Evolutionary conservation across 2,888 invertebrate species (phyloP), one percentile per base, ranked within the genome.

Genomic region (Protodeltote pygarga): DNA sequence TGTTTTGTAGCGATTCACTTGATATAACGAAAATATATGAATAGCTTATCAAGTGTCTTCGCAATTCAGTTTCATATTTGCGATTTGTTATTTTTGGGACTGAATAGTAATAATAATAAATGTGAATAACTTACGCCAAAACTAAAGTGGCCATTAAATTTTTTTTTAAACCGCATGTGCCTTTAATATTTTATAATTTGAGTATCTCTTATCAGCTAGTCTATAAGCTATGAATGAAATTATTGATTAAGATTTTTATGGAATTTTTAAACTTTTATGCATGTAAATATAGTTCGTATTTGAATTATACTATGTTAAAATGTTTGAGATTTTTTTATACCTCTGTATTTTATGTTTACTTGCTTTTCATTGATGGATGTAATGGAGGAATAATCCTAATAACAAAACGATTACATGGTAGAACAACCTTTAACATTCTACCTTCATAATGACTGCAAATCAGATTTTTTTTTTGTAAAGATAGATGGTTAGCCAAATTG

Each of bases 141-240:
- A 20, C 13, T n/a, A n/a, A n/a, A n/a, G n/a, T n/a, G n/a, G n/a
- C n/a, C n/a, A n/a, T n/a, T n/a, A n/a, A n/a, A n/a, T n/a, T n/a
- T n/a, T 34, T 0, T 38, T 35, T 50, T 19, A 27, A 34, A 44
- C 35, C 6, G n/a, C 35, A 60, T 29, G 55, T 65, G 50, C 44
- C 50, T 57, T 42, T 38, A 25, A 23, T 44, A 37, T 37, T 38
- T 31, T 46, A 32, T 8, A 29, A 49, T 35, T 52, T 34, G 17
- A 32, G 46, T 54, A 69, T 62, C 45, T 68, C 61, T 46, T 52
- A 51, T 24, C 38, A 47, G 33, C 66, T 69, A 69, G 67, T 69
- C 70, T 46, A 11, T 49, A 54, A 42, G 41, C 28, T 49, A 45
- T 31, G 27, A 46, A 38, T 58, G 47, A 47, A 60, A 52, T 52